phyloP scores from a whole-genome alignment of 2,113 vertebrate genomes.

The Glaucomys volans region DNA sequence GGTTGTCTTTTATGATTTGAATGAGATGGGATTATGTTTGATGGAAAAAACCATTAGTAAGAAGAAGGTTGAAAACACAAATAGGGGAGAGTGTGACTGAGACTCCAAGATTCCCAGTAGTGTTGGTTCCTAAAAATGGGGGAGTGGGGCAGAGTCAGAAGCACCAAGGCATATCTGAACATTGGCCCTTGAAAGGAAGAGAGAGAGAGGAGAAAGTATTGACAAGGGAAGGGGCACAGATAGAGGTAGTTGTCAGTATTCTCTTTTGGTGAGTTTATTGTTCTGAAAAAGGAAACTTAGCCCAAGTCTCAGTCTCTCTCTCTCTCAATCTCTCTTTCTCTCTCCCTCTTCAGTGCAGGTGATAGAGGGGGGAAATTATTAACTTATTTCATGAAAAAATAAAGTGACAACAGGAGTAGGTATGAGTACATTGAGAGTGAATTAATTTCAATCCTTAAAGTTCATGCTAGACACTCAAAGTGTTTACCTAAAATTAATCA shows the following conservation, averaged over 20 bases:
- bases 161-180: background rate
- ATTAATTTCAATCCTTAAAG: background rate
- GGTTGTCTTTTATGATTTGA: background rate
- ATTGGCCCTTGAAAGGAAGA: background rate
- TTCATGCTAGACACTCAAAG: background rate
- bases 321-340: too few species aligned
- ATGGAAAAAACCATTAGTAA: background rate
- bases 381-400: background rate
- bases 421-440: background rate
- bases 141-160: background rate
- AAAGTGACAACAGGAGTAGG: background rate
- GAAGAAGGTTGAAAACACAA: background rate
- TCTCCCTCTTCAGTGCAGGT: too few species aligned
- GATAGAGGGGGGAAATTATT: background rate
- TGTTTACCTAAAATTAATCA: constrained; percentile 7
- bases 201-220: background rate
- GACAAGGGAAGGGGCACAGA: background rate
- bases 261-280: background rate
- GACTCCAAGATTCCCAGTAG: background rate
- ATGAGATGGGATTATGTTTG: background rate
- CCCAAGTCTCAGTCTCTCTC: background rate
- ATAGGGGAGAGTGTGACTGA: background rate
- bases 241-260: background rate
- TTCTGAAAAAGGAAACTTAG: constrained; percentile 38
- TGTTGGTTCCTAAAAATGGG: background rate